Conservation (phyloP, 2,888 invertebrate genomes). For the Acleris sparsana region DNA sequence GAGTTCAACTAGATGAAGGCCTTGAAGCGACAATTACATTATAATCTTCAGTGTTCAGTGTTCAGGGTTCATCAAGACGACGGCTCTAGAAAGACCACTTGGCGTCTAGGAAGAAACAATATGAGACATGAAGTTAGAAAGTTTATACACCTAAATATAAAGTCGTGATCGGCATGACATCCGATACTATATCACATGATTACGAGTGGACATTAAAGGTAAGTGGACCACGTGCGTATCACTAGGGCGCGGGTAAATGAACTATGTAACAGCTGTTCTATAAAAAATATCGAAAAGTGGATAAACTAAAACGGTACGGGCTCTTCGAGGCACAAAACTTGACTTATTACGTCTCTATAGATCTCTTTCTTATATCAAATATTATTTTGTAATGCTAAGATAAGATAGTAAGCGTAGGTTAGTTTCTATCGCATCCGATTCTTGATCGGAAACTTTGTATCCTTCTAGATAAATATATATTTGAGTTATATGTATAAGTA, state of each 20-base stretch:
- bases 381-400: slow-evolving; percentile 71
- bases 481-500: slow-evolving; percentile 31
- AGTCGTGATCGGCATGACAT: slow-evolving; percentile 62
- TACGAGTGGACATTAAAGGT: slow-evolving; percentile 41
- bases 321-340: slow-evolving; percentile 73
- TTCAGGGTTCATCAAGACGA: slow-evolving; percentile 59
- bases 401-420: slow-evolving; percentile 82
- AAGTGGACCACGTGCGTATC: slow-evolving; percentile 42
- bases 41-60: not conserved
- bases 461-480: slow-evolving; percentile 35
- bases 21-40: not conserved
- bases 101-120: slow-evolving; percentile 68
- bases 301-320: slow-evolving; percentile 50
- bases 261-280: not conserved
- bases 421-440: slow-evolving; percentile 64
- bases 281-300: slow-evolving; percentile 27
- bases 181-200: slow-evolving; percentile 65
- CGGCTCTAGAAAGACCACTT: slow-evolving; percentile 51
- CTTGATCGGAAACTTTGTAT: slow-evolving; percentile 56
- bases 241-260: slow-evolving; percentile 15
- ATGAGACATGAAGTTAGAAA: slow-evolving; percentile 56
- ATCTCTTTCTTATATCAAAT: slow-evolving; percentile 69
- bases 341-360: slow-evolving; percentile 64
- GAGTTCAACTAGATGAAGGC: not conserved
- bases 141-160: slow-evolving; percentile 44